A percentile compares a stretch with the other conserved stretches of the same genome.
These are phyloP conservation scores for Brachionus sp. DNA, from an alignment of 1,140 invertebrate genomes.

Conservation along the genomic window DNA sequence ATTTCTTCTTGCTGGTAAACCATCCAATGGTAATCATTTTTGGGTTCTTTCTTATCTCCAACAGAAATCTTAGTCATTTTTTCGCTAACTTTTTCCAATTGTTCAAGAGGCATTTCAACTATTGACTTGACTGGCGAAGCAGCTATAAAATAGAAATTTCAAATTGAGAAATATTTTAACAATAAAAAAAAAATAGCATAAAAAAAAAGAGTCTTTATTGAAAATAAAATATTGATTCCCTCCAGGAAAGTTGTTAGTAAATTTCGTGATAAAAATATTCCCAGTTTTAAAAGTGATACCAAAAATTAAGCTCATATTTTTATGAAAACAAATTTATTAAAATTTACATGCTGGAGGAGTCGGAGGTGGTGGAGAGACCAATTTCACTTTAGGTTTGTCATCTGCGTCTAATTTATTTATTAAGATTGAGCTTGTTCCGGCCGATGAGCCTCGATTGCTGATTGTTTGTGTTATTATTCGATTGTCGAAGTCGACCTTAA, in stretches of 20 bases:
- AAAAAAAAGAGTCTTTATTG: neutral
- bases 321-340: neutral
- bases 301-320: neutral
- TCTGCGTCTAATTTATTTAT: neutral
- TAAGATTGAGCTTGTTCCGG: neutral
- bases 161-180: neutral
- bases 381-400: neutral
- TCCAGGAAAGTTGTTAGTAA: neutral
- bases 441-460: neutral
- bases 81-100: neutral
- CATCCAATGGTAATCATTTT: conserved; percentile 39
- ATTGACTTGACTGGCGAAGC: neutral
- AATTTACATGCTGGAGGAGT: neutral
- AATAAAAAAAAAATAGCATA: neutral
- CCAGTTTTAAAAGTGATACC: too few species aligned
- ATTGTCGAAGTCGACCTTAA: neutral
- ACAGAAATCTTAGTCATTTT: neutral
- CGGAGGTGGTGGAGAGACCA: conserved; percentile 8
- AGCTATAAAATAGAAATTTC: neutral
- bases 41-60: neutral
- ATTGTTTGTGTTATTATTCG: neutral
- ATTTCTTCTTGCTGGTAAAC: conserved; percentile 15
- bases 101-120: neutral
- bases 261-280: neutral
- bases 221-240: neutral